A percentile compares a stretch with the other conserved stretches of the same genome.
Evolutionary conservation across 2,888 invertebrate genomes (phyloP).

Genomic region (Macrosiphum euphorbiae): DNA sequence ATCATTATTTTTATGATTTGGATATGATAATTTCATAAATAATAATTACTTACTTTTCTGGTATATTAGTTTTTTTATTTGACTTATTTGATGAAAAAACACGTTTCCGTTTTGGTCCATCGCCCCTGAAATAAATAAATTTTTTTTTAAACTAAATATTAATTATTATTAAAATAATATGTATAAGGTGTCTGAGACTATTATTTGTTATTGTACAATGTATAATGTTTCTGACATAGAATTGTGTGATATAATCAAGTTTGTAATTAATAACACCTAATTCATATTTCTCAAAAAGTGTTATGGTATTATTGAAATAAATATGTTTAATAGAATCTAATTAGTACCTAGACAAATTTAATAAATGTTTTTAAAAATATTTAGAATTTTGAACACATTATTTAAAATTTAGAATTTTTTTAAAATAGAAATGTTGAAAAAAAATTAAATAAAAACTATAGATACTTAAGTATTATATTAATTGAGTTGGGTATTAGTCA

Average conservation of each 20-base stretch:
- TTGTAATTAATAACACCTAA: not conserved
- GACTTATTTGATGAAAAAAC: not conserved
- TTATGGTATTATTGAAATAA: not conserved
- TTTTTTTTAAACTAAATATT: not conserved
- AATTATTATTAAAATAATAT: not conserved
- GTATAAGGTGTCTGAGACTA: not conserved
- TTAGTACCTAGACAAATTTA: not conserved
- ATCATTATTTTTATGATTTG: not conserved
- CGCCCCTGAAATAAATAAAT: not conserved
- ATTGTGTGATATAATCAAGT: not conserved
- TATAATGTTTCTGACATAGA: not conserved
- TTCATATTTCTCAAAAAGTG: not conserved
- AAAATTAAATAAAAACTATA: not conserved
- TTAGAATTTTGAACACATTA: not conserved
- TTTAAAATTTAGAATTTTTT: not conserved
- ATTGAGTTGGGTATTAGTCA: not conserved
- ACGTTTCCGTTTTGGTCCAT: conserved; percentile 33
- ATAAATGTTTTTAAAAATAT: not conserved
- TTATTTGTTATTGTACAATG: not conserved
- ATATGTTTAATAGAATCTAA: not conserved
- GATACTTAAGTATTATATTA: not conserved
- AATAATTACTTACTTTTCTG: conserved; percentile 39
- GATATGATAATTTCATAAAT: not conserved
- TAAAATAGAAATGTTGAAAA: not conserved
- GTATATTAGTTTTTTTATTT: conserved; percentile 2